Evolutionary conservation across 1,140 invertebrate species (phyloP), one percentile per base, ranked within the genome.

Genomic region (Diachasma alloeum): DNA sequence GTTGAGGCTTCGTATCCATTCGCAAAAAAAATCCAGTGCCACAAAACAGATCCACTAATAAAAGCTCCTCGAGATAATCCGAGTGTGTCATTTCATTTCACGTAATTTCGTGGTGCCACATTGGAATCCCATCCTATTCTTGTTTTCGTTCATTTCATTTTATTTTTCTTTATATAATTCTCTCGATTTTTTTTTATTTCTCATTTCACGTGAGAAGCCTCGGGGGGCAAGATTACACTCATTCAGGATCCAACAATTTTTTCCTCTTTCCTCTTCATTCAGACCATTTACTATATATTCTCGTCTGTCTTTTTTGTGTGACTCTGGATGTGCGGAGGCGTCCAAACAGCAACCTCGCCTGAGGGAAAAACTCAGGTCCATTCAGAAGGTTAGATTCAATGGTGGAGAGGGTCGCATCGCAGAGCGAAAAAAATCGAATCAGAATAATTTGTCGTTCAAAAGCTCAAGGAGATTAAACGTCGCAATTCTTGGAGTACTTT

Each of bases 41-140:
- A 46, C 73, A 69, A 78, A 74, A 17, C 19, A n/a, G 22, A 39
- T 26, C 72, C 74, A 81, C 84, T 88, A 89, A 89, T 89, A 88
- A 76, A 76, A 87, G 85, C 87, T 83, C 87, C 88, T 87, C 83
- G 81, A 87, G 85, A 87, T 89, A 87, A 89, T 88, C 84, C 82
- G 83, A 81, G 82, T 88, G 85, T 89, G 87, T 89, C 88, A 89
- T 89, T 88, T 89, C 83, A 87, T 88, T 89, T 87, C 86, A 82
- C 80, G 82, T 88, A 89, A 89, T 89, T 85, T 87, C 79, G 85
- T 85, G 81, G 79, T 31, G 46, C 48, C 70, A 63, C 39, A 48
- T n/a, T 68, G 48, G 24, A 72, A 69, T 77, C 46, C 70, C 22
- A 56, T n/a, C 17, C 42, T 46, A 67, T 75, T 74, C 70, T 48